These are phyloP conservation scores for Equus quagga DNA, from an alignment of 2,113 vertebrate species.

Conservation along the genomic window DNA sequence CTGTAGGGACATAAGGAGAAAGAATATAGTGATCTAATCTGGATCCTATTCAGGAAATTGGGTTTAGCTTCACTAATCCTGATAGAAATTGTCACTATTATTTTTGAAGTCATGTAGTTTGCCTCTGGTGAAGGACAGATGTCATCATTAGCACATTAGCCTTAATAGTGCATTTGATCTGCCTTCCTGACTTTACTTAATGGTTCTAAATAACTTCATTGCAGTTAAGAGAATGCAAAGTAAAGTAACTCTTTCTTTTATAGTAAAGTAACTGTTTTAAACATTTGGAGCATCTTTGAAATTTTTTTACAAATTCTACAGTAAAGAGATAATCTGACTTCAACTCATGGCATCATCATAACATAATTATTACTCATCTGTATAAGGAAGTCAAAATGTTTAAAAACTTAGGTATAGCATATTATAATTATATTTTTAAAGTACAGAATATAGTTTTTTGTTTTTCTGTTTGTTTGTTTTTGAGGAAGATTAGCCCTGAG, in stretches of 20 bases:
- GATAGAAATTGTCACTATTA: not conserved
- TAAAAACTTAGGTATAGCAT: not conserved
- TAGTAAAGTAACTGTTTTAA: not conserved
- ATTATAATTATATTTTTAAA: not conserved
- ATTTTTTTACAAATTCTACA: not conserved
- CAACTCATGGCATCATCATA: not conserved
- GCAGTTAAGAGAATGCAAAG: not conserved
- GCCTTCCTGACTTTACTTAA: slow-evolving; percentile 23
- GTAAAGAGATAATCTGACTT: not conserved
- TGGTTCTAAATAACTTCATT: not conserved
- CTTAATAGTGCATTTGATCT: not conserved
- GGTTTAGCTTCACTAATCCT: not conserved
- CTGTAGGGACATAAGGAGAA: not conserved
- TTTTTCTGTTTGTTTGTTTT: too few relatives aligned
- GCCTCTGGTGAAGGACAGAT: not conserved
- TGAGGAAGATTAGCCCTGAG: too few relatives aligned
- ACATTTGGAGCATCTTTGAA: not conserved
- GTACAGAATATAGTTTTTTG: not conserved
- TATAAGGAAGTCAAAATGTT: not conserved
- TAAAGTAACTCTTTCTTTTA: not conserved
- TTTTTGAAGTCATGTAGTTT: slow-evolving; percentile 14
- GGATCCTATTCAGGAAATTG: not conserved
- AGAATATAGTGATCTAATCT: not conserved
- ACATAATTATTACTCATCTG: not conserved
- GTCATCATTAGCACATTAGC: not conserved